Conservation (phyloP, 1,140 invertebrate species). For the Venustaconcha ellipsiformis region DNA sequence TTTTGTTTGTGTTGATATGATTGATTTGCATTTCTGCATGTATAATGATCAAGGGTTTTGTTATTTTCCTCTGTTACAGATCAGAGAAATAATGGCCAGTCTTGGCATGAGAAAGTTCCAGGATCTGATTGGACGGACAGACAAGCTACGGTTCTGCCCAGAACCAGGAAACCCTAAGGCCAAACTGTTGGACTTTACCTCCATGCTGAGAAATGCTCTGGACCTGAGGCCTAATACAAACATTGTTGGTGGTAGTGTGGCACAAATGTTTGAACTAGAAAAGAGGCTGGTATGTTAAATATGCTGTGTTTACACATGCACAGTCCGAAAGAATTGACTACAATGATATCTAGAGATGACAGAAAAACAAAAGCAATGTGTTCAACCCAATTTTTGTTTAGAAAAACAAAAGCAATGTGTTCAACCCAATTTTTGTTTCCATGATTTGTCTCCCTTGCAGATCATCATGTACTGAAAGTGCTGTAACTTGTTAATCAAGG, state of each 20-base stretch:
- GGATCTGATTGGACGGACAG: slow-evolving; percentile 94
- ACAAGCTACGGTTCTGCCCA: slow-evolving; percentile 75
- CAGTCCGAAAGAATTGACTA: too few species aligned
- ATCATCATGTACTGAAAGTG: too few species aligned
- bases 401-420: not conserved
- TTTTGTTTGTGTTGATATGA: too few species aligned
- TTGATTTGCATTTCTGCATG: too few species aligned
- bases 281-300: slow-evolving; percentile 76
- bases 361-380: not conserved
- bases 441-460: too few species aligned
- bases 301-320: not conserved
- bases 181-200: slow-evolving; percentile 84
- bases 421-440: too few species aligned
- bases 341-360: too few species aligned
- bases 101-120: slow-evolving; percentile 91
- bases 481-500: too few species aligned
- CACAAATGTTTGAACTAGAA: slow-evolving; percentile 91
- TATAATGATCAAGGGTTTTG: too few species aligned
- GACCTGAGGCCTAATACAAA: slow-evolving; percentile 90
- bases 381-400: too few species aligned
- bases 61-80: slow-evolving; percentile 69
- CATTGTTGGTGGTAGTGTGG: slow-evolving; percentile 89
- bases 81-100: slow-evolving; percentile 88
- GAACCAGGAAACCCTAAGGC: slow-evolving; percentile 81
- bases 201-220: slow-evolving; percentile 89